A percentile compares a stretch with the other conserved stretches of the same genome.
Evolutionary conservation across 2,113 vertebrate genomes (phyloP).

Genomic region (Bambusicola thoracicus): DNA sequence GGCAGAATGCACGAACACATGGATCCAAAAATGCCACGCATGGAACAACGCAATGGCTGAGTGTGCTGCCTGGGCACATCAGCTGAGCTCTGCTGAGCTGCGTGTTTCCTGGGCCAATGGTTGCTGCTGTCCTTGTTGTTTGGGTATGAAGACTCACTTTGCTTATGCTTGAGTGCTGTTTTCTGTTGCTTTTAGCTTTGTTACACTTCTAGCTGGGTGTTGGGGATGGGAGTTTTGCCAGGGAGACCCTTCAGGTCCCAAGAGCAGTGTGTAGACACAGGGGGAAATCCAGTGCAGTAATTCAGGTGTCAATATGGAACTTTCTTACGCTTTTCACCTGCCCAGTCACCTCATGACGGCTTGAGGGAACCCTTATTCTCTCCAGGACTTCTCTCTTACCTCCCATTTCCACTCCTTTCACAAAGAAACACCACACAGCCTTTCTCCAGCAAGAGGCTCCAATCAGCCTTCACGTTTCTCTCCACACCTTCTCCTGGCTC

Average conservation of each 20-base stretch:
- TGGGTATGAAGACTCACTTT: background rate
- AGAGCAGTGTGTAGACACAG: background rate
- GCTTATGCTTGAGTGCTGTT: background rate
- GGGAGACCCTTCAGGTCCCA: background rate
- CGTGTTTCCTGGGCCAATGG: background rate
- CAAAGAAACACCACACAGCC: too few relatives aligned
- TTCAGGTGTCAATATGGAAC: background rate
- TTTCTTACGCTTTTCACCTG: background rate
- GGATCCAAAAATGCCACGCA: background rate
- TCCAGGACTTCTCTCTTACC: background rate
- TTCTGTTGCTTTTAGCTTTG: background rate
- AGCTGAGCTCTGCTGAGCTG: accelerated
- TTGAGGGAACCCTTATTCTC: background rate
- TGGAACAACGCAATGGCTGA: accelerated
- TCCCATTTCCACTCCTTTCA: background rate
- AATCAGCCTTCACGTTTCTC: background rate
- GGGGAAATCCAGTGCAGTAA: background rate
- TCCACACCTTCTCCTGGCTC: background rate
- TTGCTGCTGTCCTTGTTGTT: background rate
- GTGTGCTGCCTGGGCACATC: accelerated
- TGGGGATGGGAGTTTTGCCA: too few relatives aligned
- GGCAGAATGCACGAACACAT: accelerated
- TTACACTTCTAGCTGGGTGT: background rate
- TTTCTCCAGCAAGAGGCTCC: too few relatives aligned
- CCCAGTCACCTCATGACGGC: background rate